These are phyloP conservation scores for Sinocyclocheilus anshuiensis DNA, from an alignment of 2,113 vertebrate genomes.

Conservation along the genomic window DNA sequence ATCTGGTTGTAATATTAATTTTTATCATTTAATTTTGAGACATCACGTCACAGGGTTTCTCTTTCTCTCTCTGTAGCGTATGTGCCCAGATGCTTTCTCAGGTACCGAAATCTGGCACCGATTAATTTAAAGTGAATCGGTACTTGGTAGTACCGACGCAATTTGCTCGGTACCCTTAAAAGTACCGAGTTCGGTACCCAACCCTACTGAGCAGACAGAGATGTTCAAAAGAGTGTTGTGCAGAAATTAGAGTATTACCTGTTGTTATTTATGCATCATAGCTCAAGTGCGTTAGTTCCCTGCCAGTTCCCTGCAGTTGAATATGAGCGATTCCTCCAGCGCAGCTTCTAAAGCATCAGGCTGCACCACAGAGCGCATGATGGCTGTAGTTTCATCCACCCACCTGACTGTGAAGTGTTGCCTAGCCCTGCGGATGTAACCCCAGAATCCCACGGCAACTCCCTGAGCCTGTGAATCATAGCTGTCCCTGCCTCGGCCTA, in stretches of 20 bases:
- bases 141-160: no score
- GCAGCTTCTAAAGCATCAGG: conserved; percentile 28
- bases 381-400: conserved; percentile 38
- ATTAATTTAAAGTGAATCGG: no score
- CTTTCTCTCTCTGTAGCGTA: no score
- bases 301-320: neutral
- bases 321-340: neutral
- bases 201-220: neutral
- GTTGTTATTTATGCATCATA: conserved; percentile 19
- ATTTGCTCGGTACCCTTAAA: no score
- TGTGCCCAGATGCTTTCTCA: no score
- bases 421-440: conserved; percentile 50
- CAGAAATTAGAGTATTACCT: conserved; percentile 28
- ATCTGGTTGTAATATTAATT: no score
- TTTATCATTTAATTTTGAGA: no score
- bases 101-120: no score
- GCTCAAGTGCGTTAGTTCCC: conserved; percentile 21
- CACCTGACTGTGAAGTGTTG: conserved; percentile 45
- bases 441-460: conserved; percentile 43
- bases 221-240: conserved; percentile 14
- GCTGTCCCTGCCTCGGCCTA: conserved; percentile 44
- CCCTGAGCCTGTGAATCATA: conserved; percentile 48
- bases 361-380: conserved; percentile 25
- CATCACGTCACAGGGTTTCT: no score
- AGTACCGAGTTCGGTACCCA: no score